Conservation (phyloP, 2,113 vertebrate species). For the Myiopsitta monachus region DNA sequence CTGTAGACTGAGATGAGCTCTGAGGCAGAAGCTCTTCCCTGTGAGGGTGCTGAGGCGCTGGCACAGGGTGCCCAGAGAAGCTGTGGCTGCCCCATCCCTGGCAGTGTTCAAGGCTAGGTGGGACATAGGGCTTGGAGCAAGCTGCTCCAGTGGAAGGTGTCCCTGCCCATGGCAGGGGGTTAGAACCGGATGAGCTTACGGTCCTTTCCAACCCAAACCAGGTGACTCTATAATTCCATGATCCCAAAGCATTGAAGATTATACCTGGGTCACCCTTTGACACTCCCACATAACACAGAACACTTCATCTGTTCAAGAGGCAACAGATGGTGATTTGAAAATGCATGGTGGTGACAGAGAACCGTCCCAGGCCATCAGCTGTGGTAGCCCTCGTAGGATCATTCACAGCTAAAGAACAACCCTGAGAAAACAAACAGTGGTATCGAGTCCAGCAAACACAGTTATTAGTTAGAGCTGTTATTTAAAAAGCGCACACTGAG, state of each 20-base stretch:
- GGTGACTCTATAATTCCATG: background rate
- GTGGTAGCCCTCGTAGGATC: background rate
- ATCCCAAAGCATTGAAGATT: background rate
- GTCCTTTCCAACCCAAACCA: background rate
- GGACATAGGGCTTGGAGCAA: background rate
- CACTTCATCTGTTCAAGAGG: background rate
- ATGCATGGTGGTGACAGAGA: background rate
- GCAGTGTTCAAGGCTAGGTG: too few species aligned
- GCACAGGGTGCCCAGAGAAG: background rate
- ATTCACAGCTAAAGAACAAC: background rate
- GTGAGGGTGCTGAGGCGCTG: background rate
- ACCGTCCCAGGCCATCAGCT: background rate
- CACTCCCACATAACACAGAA: background rate
- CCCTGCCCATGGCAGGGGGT: background rate
- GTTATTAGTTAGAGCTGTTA: slow-evolving; percentile 71
- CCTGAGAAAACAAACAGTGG: background rate
- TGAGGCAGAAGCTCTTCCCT: background rate
- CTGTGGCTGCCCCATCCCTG: too few species aligned
- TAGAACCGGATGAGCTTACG: background rate
- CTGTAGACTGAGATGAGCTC: background rate
- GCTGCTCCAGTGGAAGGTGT: background rate
- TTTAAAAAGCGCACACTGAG: slow-evolving; percentile 72
- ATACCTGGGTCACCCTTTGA: background rate
- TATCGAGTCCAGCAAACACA: slow-evolving; percentile 55
- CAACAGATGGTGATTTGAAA: background rate